Base-by-base conservation (phyloP, 2,888 invertebrate genomes). In the Byasa hedistus region DNA sequence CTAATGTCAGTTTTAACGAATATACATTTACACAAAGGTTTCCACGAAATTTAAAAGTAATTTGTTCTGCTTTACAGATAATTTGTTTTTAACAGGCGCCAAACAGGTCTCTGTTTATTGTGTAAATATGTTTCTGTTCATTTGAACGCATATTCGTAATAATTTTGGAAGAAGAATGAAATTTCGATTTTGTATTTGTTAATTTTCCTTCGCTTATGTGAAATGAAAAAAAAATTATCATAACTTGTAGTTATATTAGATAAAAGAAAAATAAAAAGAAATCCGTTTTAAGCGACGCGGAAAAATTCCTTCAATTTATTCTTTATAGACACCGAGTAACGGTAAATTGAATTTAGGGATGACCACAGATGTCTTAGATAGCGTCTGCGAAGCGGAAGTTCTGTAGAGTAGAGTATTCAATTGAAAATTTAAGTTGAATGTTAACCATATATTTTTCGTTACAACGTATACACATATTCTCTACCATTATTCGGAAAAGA, bases 291-390 rank as follows among this genome's bases (percentile, higher is more conserved):
- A 60, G 17, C 55, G 56, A 32, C 51, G n/a, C 48, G 59, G 60
- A 60, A 56, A 59, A 65, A 51, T 56, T 56, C 27, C 17, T 52
- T 57, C 61, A 56, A 57, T 65, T 61, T 65, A 61, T 65, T 61
- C 65, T 65, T 65, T 57, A 64, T 59, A 61, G 56, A 61, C 57
- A 51, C 51, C 57, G 60, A 56, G 27, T 36, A 61, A 52, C 52
- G 57, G 61, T 61, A 65, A 61, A 65, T 65, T 65, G 65, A 64
- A 64, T 64, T 64, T 64, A 64, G 64, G 27, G 64, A 58, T 64
- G 64, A 64, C 52, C 64, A 64, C 65, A 65, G 57, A 61, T 61
- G 61, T 61, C 32, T 36, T n/a, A 39, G 57, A 61, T 65, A 56
- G 51, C 39, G 52, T 61, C 65, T 61, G 54, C 57, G 48, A 22